Evolutionary conservation across 1,140 invertebrate species (phyloP).

Genomic region (Procambarus virginalis): DNA sequence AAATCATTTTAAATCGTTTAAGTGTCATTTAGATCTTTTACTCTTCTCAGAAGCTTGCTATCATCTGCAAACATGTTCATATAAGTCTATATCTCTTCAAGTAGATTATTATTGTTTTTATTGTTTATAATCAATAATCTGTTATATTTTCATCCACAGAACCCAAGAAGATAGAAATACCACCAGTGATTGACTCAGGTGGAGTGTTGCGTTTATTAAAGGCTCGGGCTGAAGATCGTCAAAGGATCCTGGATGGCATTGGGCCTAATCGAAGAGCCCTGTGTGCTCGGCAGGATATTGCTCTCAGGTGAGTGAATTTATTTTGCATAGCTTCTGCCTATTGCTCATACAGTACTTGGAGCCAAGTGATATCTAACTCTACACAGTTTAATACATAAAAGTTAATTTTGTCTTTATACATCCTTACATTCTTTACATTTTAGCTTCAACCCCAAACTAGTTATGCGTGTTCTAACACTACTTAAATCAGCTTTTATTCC

Average conservation of each 20-base stretch:
- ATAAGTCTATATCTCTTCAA: neutral
- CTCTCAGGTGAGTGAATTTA: slow-evolving; percentile 44
- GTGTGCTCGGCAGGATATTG: slow-evolving; percentile 65
- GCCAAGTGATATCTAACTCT: neutral
- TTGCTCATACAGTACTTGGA: neutral
- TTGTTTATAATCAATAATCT: neutral
- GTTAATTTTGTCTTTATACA: too few relatives aligned
- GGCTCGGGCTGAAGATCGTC: slow-evolving; percentile 20
- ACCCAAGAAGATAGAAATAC: slow-evolving; percentile 28
- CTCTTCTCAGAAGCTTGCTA: neutral
- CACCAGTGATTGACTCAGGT: slow-evolving; percentile 30
- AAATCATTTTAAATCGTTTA: too few relatives aligned
- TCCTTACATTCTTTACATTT: too few relatives aligned
- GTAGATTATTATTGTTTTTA: neutral
- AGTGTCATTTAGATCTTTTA: neutral
- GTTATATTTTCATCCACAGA: slow-evolving; percentile 8
- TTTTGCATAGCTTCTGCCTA: neutral
- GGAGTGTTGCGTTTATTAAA: slow-evolving; percentile 55
- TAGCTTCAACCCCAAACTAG: too few relatives aligned
- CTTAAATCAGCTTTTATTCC: too few relatives aligned
- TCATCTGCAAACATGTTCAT: neutral
- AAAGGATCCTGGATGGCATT: slow-evolving; percentile 57
- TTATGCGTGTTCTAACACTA: too few relatives aligned
- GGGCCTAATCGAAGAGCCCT: slow-evolving; percentile 59
- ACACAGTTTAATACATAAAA: too few relatives aligned